Evolutionary conservation across 2,888 invertebrate genomes (phyloP).

Genomic region (Ectemnius cavifrons): DNA sequence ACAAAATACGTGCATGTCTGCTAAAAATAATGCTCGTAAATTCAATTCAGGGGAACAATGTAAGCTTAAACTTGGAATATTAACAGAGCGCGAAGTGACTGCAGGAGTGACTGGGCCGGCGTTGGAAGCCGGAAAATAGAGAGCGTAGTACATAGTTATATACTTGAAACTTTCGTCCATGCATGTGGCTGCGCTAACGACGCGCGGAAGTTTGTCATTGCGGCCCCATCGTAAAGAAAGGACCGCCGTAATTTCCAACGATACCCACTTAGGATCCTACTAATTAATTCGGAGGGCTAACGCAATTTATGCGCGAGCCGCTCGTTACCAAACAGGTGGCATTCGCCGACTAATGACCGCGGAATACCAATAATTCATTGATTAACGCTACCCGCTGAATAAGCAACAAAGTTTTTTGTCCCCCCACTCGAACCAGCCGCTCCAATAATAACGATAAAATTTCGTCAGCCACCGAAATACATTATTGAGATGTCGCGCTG

Average conservation of each 20-base stretch:
- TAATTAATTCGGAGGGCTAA: conserved; percentile 46
- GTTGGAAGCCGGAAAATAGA: conserved; percentile 28
- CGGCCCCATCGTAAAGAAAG: not conserved
- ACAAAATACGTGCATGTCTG: no score
- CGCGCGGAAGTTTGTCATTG: no score
- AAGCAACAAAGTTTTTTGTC: conserved; percentile 50
- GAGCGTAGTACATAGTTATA: conserved; percentile 5
- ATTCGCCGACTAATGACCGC: conserved; percentile 56
- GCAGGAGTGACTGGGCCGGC: no score
- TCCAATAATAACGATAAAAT: conserved; percentile 31
- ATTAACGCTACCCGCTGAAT: conserved; percentile 58
- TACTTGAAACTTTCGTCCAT: no score
- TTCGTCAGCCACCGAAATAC: conserved; percentile 19
- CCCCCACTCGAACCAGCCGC: not conserved
- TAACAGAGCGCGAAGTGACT: no score
- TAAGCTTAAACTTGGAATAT: no score
- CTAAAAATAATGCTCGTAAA: no score
- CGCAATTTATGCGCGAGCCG: conserved; percentile 52
- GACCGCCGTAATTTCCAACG: conserved; percentile 40
- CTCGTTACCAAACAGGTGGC: conserved; percentile 63
- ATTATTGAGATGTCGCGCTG: not conserved
- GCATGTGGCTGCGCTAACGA: no score
- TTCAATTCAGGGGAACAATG: no score
- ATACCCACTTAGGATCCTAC: conserved; percentile 51
- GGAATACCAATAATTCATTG: conserved; percentile 62